These are phyloP conservation scores for Manis javanica DNA, from an alignment of 2,797 vertebrate genomes.

Conservation along the genomic window DNA sequence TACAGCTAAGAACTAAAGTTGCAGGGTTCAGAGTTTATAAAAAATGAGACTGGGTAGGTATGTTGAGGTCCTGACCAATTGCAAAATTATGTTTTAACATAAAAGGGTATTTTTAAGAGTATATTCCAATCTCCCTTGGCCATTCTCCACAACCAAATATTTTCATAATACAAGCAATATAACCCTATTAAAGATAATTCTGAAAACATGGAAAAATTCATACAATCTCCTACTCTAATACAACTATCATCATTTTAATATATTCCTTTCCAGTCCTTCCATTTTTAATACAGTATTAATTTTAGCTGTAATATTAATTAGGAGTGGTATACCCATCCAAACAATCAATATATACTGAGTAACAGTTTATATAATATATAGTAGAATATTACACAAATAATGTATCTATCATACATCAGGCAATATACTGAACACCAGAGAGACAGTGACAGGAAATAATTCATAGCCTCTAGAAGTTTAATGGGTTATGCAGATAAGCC, in stretches of 20 bases:
- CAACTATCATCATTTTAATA: conserved; percentile 2
- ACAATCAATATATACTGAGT: not conserved
- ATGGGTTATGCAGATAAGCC: not conserved
- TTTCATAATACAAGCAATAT: conserved; percentile 13
- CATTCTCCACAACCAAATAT: conserved; percentile 35
- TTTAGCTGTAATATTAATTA: conserved; percentile 22
- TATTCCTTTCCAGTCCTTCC: not conserved
- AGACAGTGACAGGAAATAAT: not conserved
- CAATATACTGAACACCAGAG: not conserved
- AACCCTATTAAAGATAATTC: conserved; percentile 12
- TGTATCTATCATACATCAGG: not conserved
- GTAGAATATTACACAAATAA: not conserved
- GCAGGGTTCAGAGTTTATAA: not conserved
- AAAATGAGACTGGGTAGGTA: not conserved
- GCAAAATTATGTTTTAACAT: not conserved
- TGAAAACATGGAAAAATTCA: not conserved
- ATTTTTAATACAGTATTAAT: conserved; percentile 41
- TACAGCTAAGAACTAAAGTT: conserved; percentile 38
- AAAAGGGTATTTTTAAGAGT: not conserved
- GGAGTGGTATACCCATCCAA: not conserved
- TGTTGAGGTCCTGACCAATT: not conserved
- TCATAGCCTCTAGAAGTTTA: not conserved
- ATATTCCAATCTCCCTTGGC: not conserved
- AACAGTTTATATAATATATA: not conserved
- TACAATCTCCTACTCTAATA: not conserved